These are phyloP conservation scores for Apamea anceps DNA, from an alignment of 2,888 invertebrate species.

Conservation along the genomic window DNA sequence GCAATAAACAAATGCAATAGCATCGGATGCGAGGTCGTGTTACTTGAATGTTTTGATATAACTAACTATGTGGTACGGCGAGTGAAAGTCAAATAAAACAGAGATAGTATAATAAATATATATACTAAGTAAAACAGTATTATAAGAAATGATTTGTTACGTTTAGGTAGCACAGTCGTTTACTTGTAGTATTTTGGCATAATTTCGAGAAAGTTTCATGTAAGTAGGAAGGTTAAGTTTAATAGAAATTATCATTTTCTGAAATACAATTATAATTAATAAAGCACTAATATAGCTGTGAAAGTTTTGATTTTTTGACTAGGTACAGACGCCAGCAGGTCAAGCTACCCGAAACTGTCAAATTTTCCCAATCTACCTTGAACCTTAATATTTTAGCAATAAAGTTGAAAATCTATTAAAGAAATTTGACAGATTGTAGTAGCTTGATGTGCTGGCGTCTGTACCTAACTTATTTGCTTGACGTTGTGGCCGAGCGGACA, in stretches of 20 bases:
- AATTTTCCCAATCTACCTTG: too few relatives aligned
- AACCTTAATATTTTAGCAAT: too few relatives aligned
- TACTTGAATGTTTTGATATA: slow-evolving; percentile 59
- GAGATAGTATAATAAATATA: slow-evolving; percentile 26
- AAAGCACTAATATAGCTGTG: neutral
- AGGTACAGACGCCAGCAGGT: too few relatives aligned
- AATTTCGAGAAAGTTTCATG: slow-evolving; percentile 8
- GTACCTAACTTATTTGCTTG: neutral
- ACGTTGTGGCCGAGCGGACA: neutral
- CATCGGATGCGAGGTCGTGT: slow-evolving; percentile 66
- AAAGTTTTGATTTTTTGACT: neutral
- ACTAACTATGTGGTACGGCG: slow-evolving; percentile 24
- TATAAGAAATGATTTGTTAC: slow-evolving; percentile 8
- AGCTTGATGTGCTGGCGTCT: too few relatives aligned
- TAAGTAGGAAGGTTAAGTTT: neutral
- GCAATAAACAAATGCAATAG: slow-evolving; percentile 65
- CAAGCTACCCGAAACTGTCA: too few relatives aligned
- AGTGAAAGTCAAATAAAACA: slow-evolving; percentile 64
- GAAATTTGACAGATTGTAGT: too few relatives aligned
- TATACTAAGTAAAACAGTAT: neutral
- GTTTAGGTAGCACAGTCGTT: neutral
- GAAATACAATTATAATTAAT: neutral
- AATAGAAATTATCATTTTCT: neutral
- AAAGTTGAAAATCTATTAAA: too few relatives aligned
- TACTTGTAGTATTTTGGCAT: slow-evolving; percentile 4